phyloP scores from a whole-genome alignment of 2,888 invertebrate genomes.

The Rhagium mordax region DNA sequence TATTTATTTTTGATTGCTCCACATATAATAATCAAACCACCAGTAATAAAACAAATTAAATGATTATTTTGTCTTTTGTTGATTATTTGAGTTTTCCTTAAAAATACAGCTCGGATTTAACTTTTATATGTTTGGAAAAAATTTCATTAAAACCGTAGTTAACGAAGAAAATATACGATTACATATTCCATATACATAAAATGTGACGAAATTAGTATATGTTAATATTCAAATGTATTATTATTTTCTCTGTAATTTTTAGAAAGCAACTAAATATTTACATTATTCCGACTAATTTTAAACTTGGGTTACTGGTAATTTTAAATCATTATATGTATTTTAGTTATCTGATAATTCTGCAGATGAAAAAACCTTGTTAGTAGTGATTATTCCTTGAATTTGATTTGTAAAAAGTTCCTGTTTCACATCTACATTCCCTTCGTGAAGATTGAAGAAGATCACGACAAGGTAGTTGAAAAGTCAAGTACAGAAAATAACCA shows the following conservation, averaged over 20 bases:
- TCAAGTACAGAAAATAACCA: no score
- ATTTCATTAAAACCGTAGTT: background rate
- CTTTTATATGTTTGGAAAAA: conserved; percentile 24
- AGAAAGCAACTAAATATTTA: background rate
- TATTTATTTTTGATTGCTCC: conserved; percentile 53
- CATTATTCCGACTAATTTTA: background rate
- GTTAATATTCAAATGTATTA: no score
- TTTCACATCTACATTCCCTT: no score
- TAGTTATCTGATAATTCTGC: no score
- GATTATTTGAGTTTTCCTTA: conserved; percentile 50
- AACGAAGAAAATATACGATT: background rate
- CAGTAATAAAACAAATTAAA: conserved; percentile 53
- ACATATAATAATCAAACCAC: conserved; percentile 57
- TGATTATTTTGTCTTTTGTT: conserved; percentile 51
- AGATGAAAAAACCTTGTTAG: no score
- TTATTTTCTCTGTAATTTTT: background rate
- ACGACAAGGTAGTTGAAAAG: no score
- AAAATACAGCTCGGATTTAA: conserved; percentile 38
- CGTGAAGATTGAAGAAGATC: no score
- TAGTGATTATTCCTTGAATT: no score
- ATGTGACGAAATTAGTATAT: background rate
- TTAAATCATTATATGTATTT: no score
- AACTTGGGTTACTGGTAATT: no score
- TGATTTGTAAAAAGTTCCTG: no score
- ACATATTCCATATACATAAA: background rate